phyloP scores from a whole-genome alignment of 2,797 vertebrate species.

The Poeciliopsis turneri region DNA sequence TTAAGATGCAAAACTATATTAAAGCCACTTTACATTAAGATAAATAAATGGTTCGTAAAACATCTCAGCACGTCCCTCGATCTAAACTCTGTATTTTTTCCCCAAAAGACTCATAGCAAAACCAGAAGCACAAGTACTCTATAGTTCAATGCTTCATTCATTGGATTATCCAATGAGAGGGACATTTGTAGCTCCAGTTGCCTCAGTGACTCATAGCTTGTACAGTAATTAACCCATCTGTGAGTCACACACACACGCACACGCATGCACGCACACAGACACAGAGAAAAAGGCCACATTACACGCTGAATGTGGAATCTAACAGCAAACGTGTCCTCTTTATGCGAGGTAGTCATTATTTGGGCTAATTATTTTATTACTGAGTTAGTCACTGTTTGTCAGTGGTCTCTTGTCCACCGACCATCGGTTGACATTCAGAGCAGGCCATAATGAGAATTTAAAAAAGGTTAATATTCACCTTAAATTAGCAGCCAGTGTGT shows the following conservation, averaged over 20 bases:
- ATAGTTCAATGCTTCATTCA: slow-evolving; percentile 51
- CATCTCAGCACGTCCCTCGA: not conserved
- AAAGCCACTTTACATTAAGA: slow-evolving; percentile 12
- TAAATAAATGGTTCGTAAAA: not conserved
- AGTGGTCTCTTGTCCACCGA: too few species aligned
- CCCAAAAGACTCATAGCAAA: slow-evolving; percentile 17
- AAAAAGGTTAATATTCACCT: not conserved
- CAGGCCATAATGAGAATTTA: not conserved
- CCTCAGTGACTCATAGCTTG: slow-evolving; percentile 61
- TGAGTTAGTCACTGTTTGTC: slow-evolving; percentile 21
- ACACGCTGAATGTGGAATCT: slow-evolving; percentile 44
- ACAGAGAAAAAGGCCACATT: slow-evolving; percentile 28
- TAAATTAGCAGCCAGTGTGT: not conserved
- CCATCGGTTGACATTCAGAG: slow-evolving; percentile 11
- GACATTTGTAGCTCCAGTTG: slow-evolving; percentile 42
- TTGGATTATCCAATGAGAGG: slow-evolving; percentile 47
- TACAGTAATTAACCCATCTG: slow-evolving; percentile 54
- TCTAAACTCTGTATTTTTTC: slow-evolving; percentile 10
- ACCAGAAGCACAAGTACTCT: slow-evolving; percentile 12
- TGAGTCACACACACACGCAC: slow-evolving; percentile 44
- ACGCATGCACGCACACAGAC: not conserved
- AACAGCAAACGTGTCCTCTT: slow-evolving; percentile 35
- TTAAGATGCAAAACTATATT: slow-evolving; percentile 13
- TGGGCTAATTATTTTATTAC: slow-evolving; percentile 49
- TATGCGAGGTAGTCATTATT: slow-evolving; percentile 21